Percentiles rank a stretch among this genome's conserved stretches.
Evolutionary conservation across 1,140 invertebrate genomes (phyloP).

Genomic region (Nephotettix cincticeps): DNA sequence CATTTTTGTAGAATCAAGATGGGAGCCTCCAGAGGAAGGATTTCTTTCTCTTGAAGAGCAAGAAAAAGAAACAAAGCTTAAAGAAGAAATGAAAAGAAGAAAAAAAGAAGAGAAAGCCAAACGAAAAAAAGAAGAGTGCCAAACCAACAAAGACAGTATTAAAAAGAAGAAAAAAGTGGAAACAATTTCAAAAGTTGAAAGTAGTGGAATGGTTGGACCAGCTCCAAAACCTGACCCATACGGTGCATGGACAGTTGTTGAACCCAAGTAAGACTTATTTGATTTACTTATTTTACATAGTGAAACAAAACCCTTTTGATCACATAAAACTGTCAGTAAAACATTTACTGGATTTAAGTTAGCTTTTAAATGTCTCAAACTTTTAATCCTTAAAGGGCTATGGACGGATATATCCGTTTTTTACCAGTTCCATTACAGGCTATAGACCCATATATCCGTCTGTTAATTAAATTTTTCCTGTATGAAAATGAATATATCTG

Average conservation of each 20-base stretch:
- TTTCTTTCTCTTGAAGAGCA: slow-evolving; percentile 63
- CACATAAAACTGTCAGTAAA: too few species aligned
- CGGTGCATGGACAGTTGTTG: slow-evolving; percentile 62
- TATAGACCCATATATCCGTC: too few species aligned
- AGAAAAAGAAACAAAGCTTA: slow-evolving; percentile 47
- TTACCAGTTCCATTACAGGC: too few species aligned
- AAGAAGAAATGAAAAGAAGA: slow-evolving; percentile 47
- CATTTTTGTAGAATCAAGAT: slow-evolving; percentile 58
- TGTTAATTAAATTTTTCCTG: too few species aligned
- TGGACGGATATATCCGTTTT: neutral
- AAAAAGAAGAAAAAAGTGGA: slow-evolving; percentile 45
- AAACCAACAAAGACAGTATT: slow-evolving; percentile 46
- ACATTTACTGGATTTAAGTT: too few species aligned
- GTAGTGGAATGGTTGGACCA: slow-evolving; percentile 39
- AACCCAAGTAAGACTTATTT: slow-evolving; percentile 54
- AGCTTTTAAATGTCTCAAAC: slow-evolving; percentile 1
- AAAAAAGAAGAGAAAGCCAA: slow-evolving; percentile 32
- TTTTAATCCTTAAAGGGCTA: too few species aligned
- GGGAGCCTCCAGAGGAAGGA: slow-evolving; percentile 64
- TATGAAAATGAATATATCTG: too few species aligned
- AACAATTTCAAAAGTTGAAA: slow-evolving; percentile 38
- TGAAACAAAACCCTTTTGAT: too few species aligned
- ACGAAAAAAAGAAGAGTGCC: slow-evolving; percentile 38
- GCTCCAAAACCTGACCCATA: slow-evolving; percentile 57
- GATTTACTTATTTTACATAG: too few species aligned